Conservation (phyloP, 2,113 vertebrate species). For the Eulemur macaco region DNA sequence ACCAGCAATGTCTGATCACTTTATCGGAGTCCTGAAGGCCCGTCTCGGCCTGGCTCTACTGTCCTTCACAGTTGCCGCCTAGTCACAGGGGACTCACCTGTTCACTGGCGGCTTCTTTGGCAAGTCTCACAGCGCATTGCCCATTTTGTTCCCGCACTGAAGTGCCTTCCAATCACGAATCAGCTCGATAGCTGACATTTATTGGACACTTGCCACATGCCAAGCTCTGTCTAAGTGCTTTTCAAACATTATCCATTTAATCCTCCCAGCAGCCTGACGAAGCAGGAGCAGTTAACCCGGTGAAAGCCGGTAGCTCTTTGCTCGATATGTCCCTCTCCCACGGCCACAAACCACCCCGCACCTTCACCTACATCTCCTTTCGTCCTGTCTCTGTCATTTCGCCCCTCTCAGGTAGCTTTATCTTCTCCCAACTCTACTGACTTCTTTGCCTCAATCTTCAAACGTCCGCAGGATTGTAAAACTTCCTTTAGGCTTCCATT, state of each 20-base stretch:
- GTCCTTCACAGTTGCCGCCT: neutral
- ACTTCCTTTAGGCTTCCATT: neutral
- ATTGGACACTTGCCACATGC: neutral
- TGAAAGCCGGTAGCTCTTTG: conserved; percentile 54
- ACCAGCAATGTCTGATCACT: neutral
- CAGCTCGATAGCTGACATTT: neutral
- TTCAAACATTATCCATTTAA: neutral
- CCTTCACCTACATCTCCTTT: neutral
- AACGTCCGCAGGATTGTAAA: neutral
- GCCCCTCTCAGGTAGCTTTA: neutral
- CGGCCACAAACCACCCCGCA: conserved; percentile 79
- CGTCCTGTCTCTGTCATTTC: neutral
- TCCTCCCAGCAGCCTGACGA: neutral
- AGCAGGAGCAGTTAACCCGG: neutral
- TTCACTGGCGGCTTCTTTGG: neutral
- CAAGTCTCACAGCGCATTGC: neutral
- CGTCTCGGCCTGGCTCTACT: neutral
- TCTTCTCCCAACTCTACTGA: neutral
- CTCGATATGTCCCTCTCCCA: conserved; percentile 81
- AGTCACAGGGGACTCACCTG: neutral
- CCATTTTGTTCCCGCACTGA: neutral
- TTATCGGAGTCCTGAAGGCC: neutral
- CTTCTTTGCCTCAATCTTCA: neutral
- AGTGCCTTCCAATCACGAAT: neutral
- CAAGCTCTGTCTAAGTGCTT: too few relatives aligned